phyloP scores from a whole-genome alignment of 2,888 invertebrate species.

The Temnothorax unifasciatus region DNA sequence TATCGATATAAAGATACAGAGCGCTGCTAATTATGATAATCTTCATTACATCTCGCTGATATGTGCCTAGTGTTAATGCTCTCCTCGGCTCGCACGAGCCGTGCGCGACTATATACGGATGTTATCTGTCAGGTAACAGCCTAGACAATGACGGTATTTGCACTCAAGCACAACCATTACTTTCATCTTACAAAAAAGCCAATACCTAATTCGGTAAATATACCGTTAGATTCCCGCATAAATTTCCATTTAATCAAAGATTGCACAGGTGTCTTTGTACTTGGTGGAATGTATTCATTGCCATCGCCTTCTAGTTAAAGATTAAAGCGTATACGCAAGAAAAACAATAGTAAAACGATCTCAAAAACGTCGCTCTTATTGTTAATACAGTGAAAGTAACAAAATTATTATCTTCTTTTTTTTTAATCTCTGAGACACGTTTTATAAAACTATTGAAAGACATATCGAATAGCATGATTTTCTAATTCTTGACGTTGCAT shows the following conservation, averaged over 20 bases:
- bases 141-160: conserved; percentile 74
- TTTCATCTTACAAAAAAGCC: conserved; percentile 70
- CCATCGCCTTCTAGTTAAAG: conserved; percentile 58
- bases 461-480: conserved; percentile 21
- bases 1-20: conserved; percentile 57
- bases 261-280: conserved; percentile 76
- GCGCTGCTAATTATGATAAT: conserved; percentile 61
- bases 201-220: conserved; percentile 9
- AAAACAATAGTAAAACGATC: conserved; percentile 54
- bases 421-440: not conserved
- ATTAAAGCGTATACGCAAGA: conserved; percentile 50
- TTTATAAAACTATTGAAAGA: conserved; percentile 11
- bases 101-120: conserved; percentile 29
- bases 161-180: conserved; percentile 75
- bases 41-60: conserved; percentile 70
- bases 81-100: not conserved
- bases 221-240: not conserved
- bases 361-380: not conserved
- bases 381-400: not conserved
- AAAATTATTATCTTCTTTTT: not conserved
- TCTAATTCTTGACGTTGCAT: conserved; percentile 1
- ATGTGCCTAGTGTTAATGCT: conserved; percentile 75
- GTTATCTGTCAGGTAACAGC: conserved; percentile 43
- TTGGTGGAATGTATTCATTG: conserved; percentile 77
- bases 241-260: conserved; percentile 56